Base-by-base conservation (phyloP, 2,113 vertebrate species). In the Nanorana parkeri region DNA sequence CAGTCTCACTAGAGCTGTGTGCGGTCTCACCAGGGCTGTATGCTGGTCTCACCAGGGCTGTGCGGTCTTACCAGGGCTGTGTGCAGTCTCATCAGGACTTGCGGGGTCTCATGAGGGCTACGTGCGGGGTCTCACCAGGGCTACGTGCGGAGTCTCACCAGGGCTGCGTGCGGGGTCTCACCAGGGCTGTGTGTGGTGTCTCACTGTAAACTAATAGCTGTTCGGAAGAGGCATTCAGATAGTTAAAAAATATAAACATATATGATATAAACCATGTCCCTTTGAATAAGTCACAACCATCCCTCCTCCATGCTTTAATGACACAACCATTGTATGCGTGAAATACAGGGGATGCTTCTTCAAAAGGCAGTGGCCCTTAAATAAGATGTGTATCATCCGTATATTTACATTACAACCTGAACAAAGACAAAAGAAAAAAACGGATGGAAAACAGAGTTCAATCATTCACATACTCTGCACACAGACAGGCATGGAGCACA, bases 331-430 rank as follows among this genome's bases (percentile, higher is more conserved):
- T 55, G 24, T 54, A 55, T 66, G 41, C 55, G 24, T 78, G 24
- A 67, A 66, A 78, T 78, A 78, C 55, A 29, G 61, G 13, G 15
- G 63, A 65, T 51, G 24, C 54, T 51, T 63, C 64, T 78, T 17
- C 64, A 67, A 17, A 78, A 66, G 47, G 66, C 17, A n/a, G 60
- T 68, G 76, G 54, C 52, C 77, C 26, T 55, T 32, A 23, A 68
- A 68, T 56, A 32, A 68, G n/a, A 68, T 51, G 55, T 67, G 77
- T 68, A 67, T 78, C 64, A 36, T 78, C 64, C 41, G 13, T 58
- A 19, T 68, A 68, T 78, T 78, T 78, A 68, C 77, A 78, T 68
- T 78, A 20, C 55, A 52, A 21, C 13, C 19, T 19, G 76, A 67
- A 56, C 47, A 68, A 78, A 68, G 26, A 16, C 19, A 36, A 20